Evolutionary conservation across 2,797 vertebrate genomes (phyloP).

Genomic region (Eptatretus atami): DNA sequence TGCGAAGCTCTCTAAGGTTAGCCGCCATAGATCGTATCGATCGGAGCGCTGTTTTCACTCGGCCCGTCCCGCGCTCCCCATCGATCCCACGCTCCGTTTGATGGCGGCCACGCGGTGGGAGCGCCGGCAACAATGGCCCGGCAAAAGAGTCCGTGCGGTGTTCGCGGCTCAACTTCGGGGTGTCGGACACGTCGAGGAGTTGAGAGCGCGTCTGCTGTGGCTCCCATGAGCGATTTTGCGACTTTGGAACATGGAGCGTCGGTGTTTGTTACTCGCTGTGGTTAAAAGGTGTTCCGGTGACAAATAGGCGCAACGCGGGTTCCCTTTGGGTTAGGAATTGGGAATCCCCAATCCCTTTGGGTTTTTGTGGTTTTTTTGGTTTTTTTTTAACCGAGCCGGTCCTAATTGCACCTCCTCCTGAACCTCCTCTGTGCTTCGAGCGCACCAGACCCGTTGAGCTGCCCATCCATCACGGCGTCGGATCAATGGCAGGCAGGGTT

Average conservation of each 20-base stretch:
- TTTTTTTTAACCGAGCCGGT: not conserved
- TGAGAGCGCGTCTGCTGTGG: too few relatives aligned
- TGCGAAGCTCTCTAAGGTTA: slow-evolving; percentile 1
- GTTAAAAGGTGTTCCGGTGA: too few relatives aligned
- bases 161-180: too few relatives aligned
- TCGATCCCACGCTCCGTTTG: not conserved
- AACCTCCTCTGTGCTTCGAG: too few relatives aligned
- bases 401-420: not conserved
- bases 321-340: not conserved
- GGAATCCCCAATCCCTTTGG: not conserved
- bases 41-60: not conserved
- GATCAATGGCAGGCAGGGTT: slow-evolving; percentile 40
- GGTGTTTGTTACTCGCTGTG: too few relatives aligned
- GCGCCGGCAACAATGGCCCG: too few relatives aligned
- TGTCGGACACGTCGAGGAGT: too few relatives aligned
- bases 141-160: too few relatives aligned
- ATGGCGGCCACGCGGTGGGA: not conserved
- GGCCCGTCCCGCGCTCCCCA: not conserved
- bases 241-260: too few relatives aligned
- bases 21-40: slow-evolving; percentile 4
- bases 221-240: too few relatives aligned
- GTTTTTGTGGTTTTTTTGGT: not conserved
- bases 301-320: too few relatives aligned
- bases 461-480: slow-evolving; percentile 12
- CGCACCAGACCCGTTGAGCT: not conserved